Evolutionary conservation across 2,888 invertebrate genomes (phyloP), one percentile per base, ranked within the genome.

Genomic region (Bellardia bayeri): DNA sequence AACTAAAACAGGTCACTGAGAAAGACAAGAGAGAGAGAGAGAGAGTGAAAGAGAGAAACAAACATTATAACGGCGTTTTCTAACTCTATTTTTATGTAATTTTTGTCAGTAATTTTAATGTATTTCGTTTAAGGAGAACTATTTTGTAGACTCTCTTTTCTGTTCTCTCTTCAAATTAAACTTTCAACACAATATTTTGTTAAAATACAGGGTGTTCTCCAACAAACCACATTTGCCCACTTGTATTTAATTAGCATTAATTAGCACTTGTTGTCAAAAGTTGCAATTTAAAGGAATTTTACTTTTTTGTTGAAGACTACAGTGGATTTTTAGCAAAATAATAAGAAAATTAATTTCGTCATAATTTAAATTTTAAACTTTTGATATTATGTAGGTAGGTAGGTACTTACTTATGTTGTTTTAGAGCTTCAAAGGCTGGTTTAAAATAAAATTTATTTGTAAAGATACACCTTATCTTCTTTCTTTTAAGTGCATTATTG

Each of bases 1-100:
- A 87, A 87, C 85, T 79, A 68, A 87, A 87, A 87, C 82, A 87
- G 87, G 87, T 87, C 87, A 87, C 79, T 68, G 66, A 83, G 63
- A 14, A 42, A 56, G n/a, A 79, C 58, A 54, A 11, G n/a, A 51
- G 13, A 42, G 66, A 16, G 40, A 14, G 61, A 42, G 14, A 30
- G 74, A 66, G 75, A 23, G 23, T 23, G n/a, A 51, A 9, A 42
- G 58, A 16, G 40, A 14, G 61, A 42, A 14, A 30, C 66, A 66
- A 68, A 51, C 40, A n/a, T 14, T 49, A 81, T 87, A 81, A 87
- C 72, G 76, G 81, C 76, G 58, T 54, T 80, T 76, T 64, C 30
- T 69, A 33, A 14, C 16, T 64, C 30, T 3, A 45, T 45, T 45
- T 61, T 51, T 56, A 23, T 45, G 45, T 58, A n/a, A 45, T n/a